Evolutionary conservation across 2,888 invertebrate genomes (phyloP).

Genomic region (Sinelater perroti): DNA sequence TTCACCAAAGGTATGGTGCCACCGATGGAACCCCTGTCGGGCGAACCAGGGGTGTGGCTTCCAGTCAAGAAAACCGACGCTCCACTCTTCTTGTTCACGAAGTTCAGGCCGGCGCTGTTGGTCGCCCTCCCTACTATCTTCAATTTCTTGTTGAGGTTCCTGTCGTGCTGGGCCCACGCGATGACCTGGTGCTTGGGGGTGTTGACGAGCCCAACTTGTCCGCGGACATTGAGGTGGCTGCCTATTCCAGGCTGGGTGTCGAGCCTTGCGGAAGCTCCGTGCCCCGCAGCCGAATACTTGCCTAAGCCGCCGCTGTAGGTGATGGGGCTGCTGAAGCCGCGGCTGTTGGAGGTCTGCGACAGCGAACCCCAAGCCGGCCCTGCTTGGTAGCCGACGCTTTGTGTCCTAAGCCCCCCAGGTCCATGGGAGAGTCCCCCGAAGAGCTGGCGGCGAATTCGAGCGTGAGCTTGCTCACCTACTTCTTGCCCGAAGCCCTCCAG

Average conservation of each 20-base stretch:
- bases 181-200: conserved; percentile 10
- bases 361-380: conserved; percentile 37
- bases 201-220: conserved; percentile 18
- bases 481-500: neutral
- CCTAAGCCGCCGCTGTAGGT: conserved; percentile 11
- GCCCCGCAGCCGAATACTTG: neutral
- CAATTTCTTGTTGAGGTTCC: conserved; percentile 22
- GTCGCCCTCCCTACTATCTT: conserved; percentile 19
- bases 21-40: conserved; percentile 17
- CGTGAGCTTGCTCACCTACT: neutral
- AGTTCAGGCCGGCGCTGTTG: conserved; percentile 16
- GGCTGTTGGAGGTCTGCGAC: conserved; percentile 15
- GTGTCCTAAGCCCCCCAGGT: too few species aligned
- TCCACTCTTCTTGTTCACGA: conserved; percentile 17
- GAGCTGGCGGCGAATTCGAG: conserved; percentile 11
- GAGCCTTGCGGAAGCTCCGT: conserved; percentile 11
- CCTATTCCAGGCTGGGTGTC: conserved; percentile 21
- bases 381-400: conserved; percentile 25
- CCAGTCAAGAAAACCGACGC: conserved; percentile 19
- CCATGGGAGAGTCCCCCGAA: conserved; percentile 21
- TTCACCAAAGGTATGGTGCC: conserved; percentile 23
- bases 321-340: conserved; percentile 20
- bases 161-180: conserved; percentile 23
- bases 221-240: conserved; percentile 14
- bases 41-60: conserved; percentile 15